Conservation (phyloP, 2,888 invertebrate species). For the Phaedon cochleariae region DNA sequence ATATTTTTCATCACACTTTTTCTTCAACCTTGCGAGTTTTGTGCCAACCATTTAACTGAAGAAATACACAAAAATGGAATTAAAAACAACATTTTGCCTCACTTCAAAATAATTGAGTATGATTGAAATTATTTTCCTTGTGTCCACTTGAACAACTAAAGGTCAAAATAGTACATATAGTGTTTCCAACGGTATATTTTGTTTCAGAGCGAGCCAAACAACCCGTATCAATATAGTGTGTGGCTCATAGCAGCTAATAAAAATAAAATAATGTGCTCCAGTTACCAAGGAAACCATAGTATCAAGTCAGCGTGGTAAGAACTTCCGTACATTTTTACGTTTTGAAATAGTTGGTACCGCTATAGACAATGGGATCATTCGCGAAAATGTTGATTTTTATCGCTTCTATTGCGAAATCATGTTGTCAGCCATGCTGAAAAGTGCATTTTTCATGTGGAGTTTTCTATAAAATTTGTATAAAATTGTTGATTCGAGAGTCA, state of each 20-base stretch:
- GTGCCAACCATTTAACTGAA: no score
- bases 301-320: conserved; percentile 54
- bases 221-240: conserved; percentile 34
- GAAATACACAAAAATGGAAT: background rate
- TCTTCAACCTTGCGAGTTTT: no score
- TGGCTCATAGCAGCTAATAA: conserved; percentile 34
- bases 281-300: conserved; percentile 54
- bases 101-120: no score
- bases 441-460: background rate
- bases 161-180: background rate
- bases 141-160: background rate
- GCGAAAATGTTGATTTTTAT: conserved; percentile 37
- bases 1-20: no score
- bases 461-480: background rate
- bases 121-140: background rate
- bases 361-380: conserved; percentile 24
- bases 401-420: conserved; percentile 26
- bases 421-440: conserved; percentile 9
- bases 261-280: conserved; percentile 56
- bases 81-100: background rate
- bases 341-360: conserved; percentile 38
- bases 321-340: conserved; percentile 47
- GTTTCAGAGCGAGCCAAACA: conserved; percentile 39
- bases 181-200: conserved; percentile 22
- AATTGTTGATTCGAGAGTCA: background rate